These are phyloP conservation scores for Sterrhoptilus dennistouni DNA, from an alignment of 2,113 vertebrate species.

Conservation along the genomic window DNA sequence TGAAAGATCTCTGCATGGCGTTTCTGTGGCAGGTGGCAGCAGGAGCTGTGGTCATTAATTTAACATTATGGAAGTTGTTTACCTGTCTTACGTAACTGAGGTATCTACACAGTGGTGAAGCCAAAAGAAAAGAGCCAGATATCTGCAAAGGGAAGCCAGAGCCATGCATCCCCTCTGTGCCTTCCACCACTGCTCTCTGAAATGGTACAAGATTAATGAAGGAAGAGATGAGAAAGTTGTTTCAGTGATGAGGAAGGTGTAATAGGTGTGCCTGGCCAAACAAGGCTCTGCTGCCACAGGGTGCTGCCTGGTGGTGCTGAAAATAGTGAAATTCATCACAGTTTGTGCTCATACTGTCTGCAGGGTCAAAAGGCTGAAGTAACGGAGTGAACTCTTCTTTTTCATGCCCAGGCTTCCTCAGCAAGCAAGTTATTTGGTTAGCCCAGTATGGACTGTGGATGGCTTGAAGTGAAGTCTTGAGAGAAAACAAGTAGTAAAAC, in stretches of 20 bases:
- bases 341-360: not conserved
- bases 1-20: not conserved
- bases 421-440: not conserved
- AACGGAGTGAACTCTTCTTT: not conserved
- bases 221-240: not conserved
- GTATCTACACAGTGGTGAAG: not conserved
- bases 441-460: not conserved
- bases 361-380: not conserved
- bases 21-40: not conserved
- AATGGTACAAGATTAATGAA: not conserved
- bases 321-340: not conserved
- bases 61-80: not conserved
- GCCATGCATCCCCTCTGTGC: not conserved
- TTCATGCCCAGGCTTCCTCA: not conserved
- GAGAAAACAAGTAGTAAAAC: not conserved
- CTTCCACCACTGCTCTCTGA: not conserved
- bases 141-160: not conserved
- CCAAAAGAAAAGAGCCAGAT: not conserved
- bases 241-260: accelerated
- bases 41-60: not conserved
- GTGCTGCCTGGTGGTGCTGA: not conserved
- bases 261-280: not conserved
- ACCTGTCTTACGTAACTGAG: not conserved
- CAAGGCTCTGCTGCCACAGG: not conserved
- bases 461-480: not conserved